phyloP scores from a whole-genome alignment of 2,113 vertebrate species.

The Zootoca vivipara region DNA sequence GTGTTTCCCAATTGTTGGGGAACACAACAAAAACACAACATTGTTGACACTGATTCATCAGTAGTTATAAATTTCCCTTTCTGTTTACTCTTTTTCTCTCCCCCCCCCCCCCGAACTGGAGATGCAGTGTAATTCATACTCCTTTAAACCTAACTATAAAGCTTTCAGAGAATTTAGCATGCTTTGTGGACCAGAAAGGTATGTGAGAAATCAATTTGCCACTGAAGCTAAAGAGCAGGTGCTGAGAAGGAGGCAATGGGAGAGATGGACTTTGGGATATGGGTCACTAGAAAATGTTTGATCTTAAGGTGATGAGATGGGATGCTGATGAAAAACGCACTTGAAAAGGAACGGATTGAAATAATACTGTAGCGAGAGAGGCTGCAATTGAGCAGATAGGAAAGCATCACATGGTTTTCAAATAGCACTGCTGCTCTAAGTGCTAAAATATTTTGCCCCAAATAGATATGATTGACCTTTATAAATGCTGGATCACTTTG shows the following conservation, averaged over 20 bases:
- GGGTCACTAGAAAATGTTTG: slow-evolving; percentile 37
- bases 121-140: slow-evolving; percentile 42
- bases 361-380: slow-evolving; percentile 17
- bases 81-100: slow-evolving; percentile 14
- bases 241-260: slow-evolving; percentile 26
- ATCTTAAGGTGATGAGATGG: slow-evolving; percentile 35
- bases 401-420: neutral
- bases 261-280: slow-evolving; percentile 10
- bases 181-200: slow-evolving; percentile 41
- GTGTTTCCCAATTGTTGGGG: no score
- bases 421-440: neutral
- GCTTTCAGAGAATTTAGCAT: slow-evolving; percentile 52
- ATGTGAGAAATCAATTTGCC: slow-evolving; percentile 52
- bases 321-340: neutral
- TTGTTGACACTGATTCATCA: neutral
- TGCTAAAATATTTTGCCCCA: slow-evolving; percentile 6
- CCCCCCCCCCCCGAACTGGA: neutral
- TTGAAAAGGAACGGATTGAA: slow-evolving; percentile 4
- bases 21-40: neutral
- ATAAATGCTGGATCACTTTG: neutral
- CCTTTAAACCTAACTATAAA: slow-evolving; percentile 49
- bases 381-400: slow-evolving; percentile 13
- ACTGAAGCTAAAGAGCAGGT: slow-evolving; percentile 30
- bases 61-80: slow-evolving; percentile 12
- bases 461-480: neutral